Conservation (phyloP, 1,140 invertebrate genomes). For the Diachasma alloeum region DNA sequence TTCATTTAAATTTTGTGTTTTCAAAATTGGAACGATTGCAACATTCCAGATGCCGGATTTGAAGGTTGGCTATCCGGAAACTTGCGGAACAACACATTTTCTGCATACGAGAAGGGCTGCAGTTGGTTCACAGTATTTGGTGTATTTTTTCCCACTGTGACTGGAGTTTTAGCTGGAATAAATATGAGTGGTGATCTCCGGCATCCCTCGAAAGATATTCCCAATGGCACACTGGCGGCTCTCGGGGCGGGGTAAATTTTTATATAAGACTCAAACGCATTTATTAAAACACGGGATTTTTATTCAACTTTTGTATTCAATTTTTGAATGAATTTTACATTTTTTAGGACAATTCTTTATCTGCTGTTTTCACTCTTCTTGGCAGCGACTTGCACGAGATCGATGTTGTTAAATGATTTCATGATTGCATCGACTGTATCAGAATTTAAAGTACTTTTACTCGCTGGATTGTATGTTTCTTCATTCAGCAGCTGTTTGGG, state of each 20-base stretch:
- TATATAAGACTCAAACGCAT: background rate
- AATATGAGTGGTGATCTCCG: constrained; percentile 97
- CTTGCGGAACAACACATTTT: constrained; percentile 83
- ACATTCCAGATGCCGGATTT: constrained; percentile 78
- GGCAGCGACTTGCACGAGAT: constrained; percentile 84
- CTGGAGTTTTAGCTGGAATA: constrained; percentile 93
- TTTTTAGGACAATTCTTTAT: constrained; percentile 86
- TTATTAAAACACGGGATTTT: background rate
- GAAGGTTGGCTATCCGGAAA: constrained; percentile 84
- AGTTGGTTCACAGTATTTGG: constrained; percentile 93
- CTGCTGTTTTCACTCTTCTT: constrained; percentile 89
- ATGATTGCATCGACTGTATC: constrained; percentile 92
- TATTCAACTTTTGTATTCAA: background rate
- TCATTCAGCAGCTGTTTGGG: constrained; percentile 95
- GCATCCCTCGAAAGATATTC: constrained; percentile 91
- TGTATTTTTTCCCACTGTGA: constrained; percentile 94
- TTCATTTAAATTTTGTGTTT: no score
- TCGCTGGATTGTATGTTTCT: constrained; percentile 93
- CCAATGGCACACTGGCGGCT: constrained; percentile 91
- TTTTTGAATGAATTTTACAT: constrained; percentile 35
- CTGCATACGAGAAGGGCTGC: constrained; percentile 80
- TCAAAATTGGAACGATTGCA: constrained; percentile 1
- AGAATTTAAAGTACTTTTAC: constrained; percentile 79
- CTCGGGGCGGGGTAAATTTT: constrained; percentile 79
- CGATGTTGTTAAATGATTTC: constrained; percentile 79